Base-by-base conservation (phyloP, 2,888 invertebrate species). In the Vesta saturnalis region DNA sequence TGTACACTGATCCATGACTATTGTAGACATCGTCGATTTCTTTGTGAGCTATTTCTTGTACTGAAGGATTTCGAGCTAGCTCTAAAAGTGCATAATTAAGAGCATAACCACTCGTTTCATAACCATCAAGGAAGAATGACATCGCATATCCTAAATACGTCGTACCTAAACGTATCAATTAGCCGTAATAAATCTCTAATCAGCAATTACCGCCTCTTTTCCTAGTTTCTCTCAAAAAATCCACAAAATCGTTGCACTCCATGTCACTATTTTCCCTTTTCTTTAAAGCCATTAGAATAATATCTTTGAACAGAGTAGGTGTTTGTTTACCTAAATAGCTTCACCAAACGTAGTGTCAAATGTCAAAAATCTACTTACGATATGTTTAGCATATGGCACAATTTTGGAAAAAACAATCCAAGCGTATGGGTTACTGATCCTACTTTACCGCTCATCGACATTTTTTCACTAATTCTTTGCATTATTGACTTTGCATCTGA, bases 41-140 rank as follows among this genome's bases (percentile, higher is more conserved):
- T 1, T 77, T 12, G 10, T 83, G 77, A 4, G 85, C 68, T 72
- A 78, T 84, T 1, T 81, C 74, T 69, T 87, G 87, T 1, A 84
- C 71, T 0, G 83, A 77, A 0, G 75, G 78, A 73, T 86, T 77
- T 4, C 60, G 46, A 0, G 86, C 85, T n/a, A 87, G 70, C 23
- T 83, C 79, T 70, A 82, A 85, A 1, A 82, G 75, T 1, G 81
- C 64, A 60, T 82, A 85, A 39, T 79, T 80, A 47, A 86, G 72
- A 0, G 83, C 80, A 0, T 80, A 77, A 0, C 85, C 83, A 15
- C 85, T 85, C 0, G 86, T 86, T 73, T 86, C 86, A 71, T 83
- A 86, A 0, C 85, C 86, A 35, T 86, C 87, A 1, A 81, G 49
- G 67, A 85, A 85, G 70, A 85, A 85, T 0, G 85, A 80, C 1